Evolutionary conservation across 2,797 vertebrate genomes (phyloP).

Genomic region (Micromesistius poutassou): DNA sequence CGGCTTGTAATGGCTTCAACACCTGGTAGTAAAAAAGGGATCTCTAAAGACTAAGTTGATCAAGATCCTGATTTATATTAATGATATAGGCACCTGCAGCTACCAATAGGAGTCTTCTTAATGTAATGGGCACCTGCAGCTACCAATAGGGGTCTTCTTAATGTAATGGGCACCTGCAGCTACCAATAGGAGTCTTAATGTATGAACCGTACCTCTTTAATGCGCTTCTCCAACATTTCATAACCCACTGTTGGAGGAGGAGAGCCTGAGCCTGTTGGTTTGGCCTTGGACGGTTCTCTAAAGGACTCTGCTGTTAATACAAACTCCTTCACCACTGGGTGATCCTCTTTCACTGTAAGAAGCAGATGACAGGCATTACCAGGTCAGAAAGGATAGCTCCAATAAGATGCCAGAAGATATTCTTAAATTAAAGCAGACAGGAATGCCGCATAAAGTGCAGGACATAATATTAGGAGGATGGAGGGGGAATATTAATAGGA

Average conservation of each 20-base stretch:
- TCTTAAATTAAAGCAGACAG: background rate
- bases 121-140: background rate
- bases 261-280: constrained; percentile 45
- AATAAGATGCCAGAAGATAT: background rate
- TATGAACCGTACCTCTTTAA: constrained; percentile 73
- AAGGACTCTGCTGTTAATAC: constrained; percentile 66
- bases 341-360: constrained; percentile 72
- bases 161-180: background rate
- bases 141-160: no score
- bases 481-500: background rate
- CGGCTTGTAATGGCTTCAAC: no score
- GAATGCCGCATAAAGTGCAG: no score
- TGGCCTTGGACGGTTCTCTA: constrained; percentile 51
- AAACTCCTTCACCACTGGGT: constrained; percentile 79
- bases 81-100: no score
- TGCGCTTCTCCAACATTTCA: constrained; percentile 66
- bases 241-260: constrained; percentile 61
- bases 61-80: no score
- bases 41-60: no score
- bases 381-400: background rate
- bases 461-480: background rate
- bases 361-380: constrained; percentile 21
- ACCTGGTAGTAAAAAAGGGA: no score
- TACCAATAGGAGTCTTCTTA: no score
- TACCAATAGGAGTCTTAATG: background rate